Conservation (phyloP, 2,888 invertebrate genomes). For the Malthinus flaveolus region DNA sequence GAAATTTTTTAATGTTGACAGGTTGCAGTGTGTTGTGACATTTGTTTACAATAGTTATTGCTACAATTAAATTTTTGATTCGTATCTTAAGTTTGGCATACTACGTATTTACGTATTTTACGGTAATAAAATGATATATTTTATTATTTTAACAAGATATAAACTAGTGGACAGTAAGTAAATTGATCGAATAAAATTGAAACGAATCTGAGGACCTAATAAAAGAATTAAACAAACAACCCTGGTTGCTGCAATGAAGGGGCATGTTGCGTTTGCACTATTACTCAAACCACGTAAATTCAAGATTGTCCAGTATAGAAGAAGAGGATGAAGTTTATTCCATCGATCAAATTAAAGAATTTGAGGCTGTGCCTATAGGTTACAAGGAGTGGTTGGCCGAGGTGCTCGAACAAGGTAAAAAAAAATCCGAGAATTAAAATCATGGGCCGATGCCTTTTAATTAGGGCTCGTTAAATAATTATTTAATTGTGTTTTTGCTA, state of each 20-base stretch:
- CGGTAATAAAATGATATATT: too few species aligned
- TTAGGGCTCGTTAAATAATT: background rate
- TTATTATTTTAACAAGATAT: too few species aligned
- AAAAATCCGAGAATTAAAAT: too few species aligned
- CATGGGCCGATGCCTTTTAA: background rate
- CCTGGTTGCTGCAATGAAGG: slow-evolving; percentile 47
- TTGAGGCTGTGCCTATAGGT: slow-evolving; percentile 76
- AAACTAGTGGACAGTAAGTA: background rate
- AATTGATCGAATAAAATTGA: slow-evolving; percentile 23
- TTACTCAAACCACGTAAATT: slow-evolving; percentile 75
- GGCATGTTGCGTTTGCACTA: slow-evolving; percentile 83
- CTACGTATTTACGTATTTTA: too few species aligned
- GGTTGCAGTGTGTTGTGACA: slow-evolving; percentile 4
- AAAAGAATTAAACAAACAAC: background rate
- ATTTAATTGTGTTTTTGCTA: background rate
- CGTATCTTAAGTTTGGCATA: background rate
- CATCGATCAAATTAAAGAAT: slow-evolving; percentile 85
- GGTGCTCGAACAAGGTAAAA: slow-evolving; percentile 66
- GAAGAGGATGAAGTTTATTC: slow-evolving; percentile 70
- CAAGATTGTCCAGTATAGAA: slow-evolving; percentile 64
- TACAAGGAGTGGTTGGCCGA: slow-evolving; percentile 78
- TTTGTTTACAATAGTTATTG: slow-evolving; percentile 5
- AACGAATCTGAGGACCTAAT: background rate
- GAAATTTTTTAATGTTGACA: slow-evolving; percentile 18
- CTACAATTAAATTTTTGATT: slow-evolving; percentile 12